phyloP scores from a whole-genome alignment of 2,888 invertebrate genomes.

The Papilio demoleus region DNA sequence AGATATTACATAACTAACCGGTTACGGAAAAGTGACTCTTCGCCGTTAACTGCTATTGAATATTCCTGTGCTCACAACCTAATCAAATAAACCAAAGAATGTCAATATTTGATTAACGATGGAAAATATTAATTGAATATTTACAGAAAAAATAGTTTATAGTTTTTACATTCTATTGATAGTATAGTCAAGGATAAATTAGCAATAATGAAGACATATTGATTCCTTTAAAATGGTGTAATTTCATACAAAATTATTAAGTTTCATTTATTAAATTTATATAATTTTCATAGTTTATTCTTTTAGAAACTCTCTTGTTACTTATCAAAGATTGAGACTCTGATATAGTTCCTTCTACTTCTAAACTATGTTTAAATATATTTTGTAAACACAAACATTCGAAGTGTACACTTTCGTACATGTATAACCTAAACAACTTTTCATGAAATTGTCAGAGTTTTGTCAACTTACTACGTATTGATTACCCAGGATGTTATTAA shows the following conservation, averaged over 20 bases:
- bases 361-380: neutral
- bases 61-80: constrained; percentile 10
- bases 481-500: constrained; percentile 19
- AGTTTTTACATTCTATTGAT: neutral
- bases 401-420: neutral
- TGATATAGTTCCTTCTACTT: neutral
- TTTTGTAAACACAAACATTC: neutral
- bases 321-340: neutral
- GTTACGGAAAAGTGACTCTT: neutral
- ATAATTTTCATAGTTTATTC: neutral
- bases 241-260: too few species aligned
- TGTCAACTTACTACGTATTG: neutral
- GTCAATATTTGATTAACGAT: neutral
- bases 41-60: neutral
- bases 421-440: neutral
- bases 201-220: neutral
- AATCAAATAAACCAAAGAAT: neutral
- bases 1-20: constrained; percentile 34
- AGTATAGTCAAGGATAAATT: neutral
- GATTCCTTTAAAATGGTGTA: neutral
- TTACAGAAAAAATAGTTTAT: neutral
- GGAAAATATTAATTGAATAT: neutral
- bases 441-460: neutral
- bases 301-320: neutral
- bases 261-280: too few species aligned